phyloP scores from a whole-genome alignment of 2,797 vertebrate genomes.

The Sebastes itinus region DNA sequence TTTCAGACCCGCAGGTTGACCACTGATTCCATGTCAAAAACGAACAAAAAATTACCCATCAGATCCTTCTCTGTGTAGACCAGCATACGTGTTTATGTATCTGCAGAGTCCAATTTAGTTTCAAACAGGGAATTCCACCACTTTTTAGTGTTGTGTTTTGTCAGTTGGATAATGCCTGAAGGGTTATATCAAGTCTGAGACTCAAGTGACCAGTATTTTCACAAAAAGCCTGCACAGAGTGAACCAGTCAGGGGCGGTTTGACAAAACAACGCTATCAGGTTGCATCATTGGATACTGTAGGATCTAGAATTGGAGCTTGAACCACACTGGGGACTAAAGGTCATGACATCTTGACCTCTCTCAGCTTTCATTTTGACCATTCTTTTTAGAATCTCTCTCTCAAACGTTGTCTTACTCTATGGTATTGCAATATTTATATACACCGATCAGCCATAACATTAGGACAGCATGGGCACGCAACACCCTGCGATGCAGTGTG shows the following conservation, averaged over 20 bases:
- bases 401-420: not conserved
- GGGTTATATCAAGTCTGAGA: not conserved
- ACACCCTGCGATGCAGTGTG: too few species aligned
- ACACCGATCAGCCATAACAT: too few species aligned
- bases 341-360: not conserved
- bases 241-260: not conserved
- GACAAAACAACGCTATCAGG: not conserved
- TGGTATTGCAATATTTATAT: not conserved
- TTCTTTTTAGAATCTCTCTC: not conserved
- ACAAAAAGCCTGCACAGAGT: not conserved
- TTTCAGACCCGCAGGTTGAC: too few species aligned
- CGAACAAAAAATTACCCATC: fast-evolving
- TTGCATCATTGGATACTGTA: not conserved
- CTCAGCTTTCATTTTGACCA: not conserved
- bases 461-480: too few species aligned
- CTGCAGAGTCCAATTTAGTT: not conserved
- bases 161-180: not conserved
- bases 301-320: not conserved
- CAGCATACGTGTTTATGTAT: not conserved
- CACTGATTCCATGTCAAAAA: too few species aligned
- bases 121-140: not conserved
- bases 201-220: not conserved
- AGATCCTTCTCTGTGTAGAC: not conserved
- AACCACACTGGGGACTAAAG: not conserved
- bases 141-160: not conserved